Conservation (phyloP, 1,140 invertebrate species). For the Nylanderia fulva region DNA sequence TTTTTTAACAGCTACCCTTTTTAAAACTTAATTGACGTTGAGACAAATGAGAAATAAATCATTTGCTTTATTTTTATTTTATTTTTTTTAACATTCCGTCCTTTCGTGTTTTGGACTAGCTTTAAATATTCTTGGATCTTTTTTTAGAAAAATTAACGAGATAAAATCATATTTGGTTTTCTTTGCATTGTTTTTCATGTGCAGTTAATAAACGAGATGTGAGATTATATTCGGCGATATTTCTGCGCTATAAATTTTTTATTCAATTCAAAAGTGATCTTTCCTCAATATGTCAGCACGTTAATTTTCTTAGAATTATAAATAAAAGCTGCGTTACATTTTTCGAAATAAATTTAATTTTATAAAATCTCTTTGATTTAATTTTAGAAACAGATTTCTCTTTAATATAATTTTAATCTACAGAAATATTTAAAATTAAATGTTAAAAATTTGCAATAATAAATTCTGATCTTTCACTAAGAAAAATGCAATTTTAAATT, state of each 20-base stretch:
- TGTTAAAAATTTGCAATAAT: constrained; percentile 24
- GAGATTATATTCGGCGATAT: background rate
- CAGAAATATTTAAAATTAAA: constrained; percentile 31
- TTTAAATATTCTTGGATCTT: background rate
- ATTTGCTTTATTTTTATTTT: background rate
- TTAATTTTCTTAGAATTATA: constrained; percentile 25
- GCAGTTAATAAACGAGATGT: background rate
- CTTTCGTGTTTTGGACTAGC: background rate
- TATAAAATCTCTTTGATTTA: constrained; percentile 27
- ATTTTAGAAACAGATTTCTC: constrained; percentile 1
- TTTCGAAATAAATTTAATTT: constrained; percentile 28
- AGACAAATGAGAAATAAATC: background rate
- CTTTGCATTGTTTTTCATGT: background rate
- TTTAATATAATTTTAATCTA: constrained; percentile 36
- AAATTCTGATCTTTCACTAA: constrained; percentile 16
- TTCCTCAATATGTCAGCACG: background rate
- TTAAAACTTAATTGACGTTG: constrained; percentile 5
- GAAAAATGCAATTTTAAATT: constrained; percentile 40
- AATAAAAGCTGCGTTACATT: constrained; percentile 14
- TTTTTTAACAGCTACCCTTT: background rate
- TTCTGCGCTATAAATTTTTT: background rate
- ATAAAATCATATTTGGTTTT: background rate
- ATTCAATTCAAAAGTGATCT: constrained; percentile 5
- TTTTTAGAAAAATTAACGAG: background rate
- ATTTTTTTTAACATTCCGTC: background rate